Conservation (phyloP, 1,140 invertebrate species). For the Myzus persicae region DNA sequence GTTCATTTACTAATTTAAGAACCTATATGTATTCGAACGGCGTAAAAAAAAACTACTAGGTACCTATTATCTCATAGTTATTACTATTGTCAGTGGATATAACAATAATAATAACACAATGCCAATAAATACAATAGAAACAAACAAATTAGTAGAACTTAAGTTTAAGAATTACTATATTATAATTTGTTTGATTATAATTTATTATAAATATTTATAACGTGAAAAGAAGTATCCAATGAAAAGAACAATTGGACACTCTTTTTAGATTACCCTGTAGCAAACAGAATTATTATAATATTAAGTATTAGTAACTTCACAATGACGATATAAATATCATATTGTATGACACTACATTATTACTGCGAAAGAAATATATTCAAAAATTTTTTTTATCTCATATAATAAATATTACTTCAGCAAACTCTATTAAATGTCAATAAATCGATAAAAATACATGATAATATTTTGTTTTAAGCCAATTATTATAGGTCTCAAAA, state of each 20-base stretch:
- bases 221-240: background rate
- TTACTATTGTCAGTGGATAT: background rate
- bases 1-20: background rate
- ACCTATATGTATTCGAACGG: background rate
- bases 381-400: background rate
- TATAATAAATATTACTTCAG: background rate
- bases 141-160: background rate
- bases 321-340: background rate
- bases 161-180: background rate
- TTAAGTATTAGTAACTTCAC: conserved; percentile 3
- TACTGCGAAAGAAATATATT: background rate
- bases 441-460: conserved; percentile 20
- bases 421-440: background rate
- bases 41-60: background rate
- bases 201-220: background rate
- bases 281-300: background rate
- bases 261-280: conserved; percentile 34
- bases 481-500: background rate
- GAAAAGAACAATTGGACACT: background rate
- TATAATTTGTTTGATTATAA: background rate
- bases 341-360: background rate
- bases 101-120: background rate
- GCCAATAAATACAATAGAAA: background rate
- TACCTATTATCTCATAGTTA: background rate
- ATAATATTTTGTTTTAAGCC: background rate